Percentiles rank a stretch among this genome's conserved stretches.
Evolutionary conservation across 2,113 vertebrate species (phyloP).

Genomic region (Pelusios castaneus): DNA sequence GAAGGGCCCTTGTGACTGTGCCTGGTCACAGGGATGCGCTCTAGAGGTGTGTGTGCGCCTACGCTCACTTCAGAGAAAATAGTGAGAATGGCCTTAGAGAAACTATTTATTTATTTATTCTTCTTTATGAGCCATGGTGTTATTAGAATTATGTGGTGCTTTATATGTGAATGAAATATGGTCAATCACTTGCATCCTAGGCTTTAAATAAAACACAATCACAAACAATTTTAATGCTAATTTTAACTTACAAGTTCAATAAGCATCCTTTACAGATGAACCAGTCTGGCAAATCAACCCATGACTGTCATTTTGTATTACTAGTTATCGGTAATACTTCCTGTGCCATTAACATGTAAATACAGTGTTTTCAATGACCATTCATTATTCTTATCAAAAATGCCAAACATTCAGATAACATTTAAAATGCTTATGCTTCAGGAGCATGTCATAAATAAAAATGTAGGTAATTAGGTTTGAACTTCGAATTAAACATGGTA

Average conservation of each 20-base stretch:
- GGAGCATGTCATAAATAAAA: neutral
- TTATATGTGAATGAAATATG: neutral
- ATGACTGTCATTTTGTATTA: conserved; percentile 20
- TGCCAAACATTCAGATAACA: neutral
- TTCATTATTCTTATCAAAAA: neutral
- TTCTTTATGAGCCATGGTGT: neutral
- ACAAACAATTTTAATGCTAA: neutral
- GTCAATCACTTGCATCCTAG: neutral
- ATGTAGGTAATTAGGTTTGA: neutral
- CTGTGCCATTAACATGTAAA: neutral
- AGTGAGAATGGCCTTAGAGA: accelerated
- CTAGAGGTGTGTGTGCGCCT: neutral
- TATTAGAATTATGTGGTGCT: neutral
- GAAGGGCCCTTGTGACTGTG: neutral
- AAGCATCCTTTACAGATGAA: neutral
- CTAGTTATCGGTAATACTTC: neutral
- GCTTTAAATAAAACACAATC: conserved; percentile 21
- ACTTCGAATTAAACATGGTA: neutral
- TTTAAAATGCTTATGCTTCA: neutral
- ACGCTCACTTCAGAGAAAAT: neutral
- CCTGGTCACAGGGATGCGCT: neutral
- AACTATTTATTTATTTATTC: accelerated
- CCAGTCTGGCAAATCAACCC: neutral
- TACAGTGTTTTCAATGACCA: neutral
- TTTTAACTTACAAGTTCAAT: conserved; percentile 18